phyloP scores from a whole-genome alignment of 2,797 vertebrate genomes.

The Brotogeris chrysoptera region DNA sequence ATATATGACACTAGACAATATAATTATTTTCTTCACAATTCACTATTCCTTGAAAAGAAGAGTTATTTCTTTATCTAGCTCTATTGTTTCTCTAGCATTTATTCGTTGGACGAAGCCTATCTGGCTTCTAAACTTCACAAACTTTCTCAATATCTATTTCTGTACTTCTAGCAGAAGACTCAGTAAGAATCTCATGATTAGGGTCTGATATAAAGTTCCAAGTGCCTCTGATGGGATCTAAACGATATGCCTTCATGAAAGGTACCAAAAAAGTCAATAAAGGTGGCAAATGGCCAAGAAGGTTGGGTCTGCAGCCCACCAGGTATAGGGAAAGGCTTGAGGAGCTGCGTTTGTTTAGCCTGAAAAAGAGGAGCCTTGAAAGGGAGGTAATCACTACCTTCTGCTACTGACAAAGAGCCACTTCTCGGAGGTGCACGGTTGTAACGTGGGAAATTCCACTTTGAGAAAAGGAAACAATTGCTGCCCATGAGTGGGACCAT shows the following conservation, averaged over 20 bases:
- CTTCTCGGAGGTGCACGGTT: background rate
- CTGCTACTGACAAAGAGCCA: background rate
- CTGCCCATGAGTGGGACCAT: background rate
- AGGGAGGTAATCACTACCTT: background rate
- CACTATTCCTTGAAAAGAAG: background rate
- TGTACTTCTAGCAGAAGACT: background rate
- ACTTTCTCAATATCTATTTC: background rate
- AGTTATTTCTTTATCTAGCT: background rate
- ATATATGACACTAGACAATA: background rate
- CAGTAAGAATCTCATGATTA: background rate
- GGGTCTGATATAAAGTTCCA: background rate
- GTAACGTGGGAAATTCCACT: background rate
- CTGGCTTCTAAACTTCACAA: background rate
- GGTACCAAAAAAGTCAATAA: background rate
- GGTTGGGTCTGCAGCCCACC: background rate
- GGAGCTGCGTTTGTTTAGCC: background rate
- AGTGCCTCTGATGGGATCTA: background rate
- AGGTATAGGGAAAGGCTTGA: background rate
- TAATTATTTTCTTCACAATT: background rate
- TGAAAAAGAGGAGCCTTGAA: background rate
- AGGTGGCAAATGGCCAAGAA: background rate
- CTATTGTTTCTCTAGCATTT: background rate
- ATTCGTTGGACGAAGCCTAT: background rate
- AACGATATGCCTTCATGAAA: background rate
- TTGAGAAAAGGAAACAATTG: background rate